phyloP scores from a whole-genome alignment of 2,113 vertebrate species.

The Prolemur simus region DNA sequence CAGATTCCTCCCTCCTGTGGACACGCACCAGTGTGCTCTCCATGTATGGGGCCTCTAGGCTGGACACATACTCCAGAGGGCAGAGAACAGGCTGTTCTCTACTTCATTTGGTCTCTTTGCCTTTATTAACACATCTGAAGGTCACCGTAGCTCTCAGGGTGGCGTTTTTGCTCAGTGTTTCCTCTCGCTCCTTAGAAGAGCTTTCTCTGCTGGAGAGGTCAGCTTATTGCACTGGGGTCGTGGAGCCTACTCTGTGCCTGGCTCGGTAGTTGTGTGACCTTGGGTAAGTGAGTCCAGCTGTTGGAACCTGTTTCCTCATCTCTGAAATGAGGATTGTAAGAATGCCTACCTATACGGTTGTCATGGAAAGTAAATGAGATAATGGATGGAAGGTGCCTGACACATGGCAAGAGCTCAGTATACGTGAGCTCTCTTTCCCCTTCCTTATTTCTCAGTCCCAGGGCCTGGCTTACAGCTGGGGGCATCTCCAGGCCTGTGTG shows the following conservation, averaged over 20 bases:
- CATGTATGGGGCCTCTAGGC: background rate
- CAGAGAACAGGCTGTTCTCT: background rate
- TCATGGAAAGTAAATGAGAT: conserved; percentile 60
- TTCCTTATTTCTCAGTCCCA: conserved; percentile 44
- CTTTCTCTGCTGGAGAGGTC: background rate
- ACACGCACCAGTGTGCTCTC: background rate
- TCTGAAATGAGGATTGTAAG: conserved; percentile 33
- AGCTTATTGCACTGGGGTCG: background rate
- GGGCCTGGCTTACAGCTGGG: conserved; percentile 60
- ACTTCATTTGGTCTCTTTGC: background rate
- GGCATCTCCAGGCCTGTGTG: conserved; percentile 36
- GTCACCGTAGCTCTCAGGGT: background rate
- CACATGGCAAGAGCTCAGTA: conserved; percentile 50
- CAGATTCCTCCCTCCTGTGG: background rate
- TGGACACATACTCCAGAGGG: background rate
- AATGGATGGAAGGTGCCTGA: conserved; percentile 51
- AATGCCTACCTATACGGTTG: conserved; percentile 42
- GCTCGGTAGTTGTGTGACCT: conserved; percentile 1
- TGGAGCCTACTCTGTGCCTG: background rate
- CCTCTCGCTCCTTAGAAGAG: background rate
- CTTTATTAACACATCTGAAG: background rate
- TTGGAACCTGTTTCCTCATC: conserved; percentile 49
- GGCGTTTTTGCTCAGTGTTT: background rate
- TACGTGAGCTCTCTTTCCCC: conserved; percentile 44
- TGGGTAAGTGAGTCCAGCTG: conserved; percentile 23